phyloP scores from a whole-genome alignment of 1,140 invertebrate genomes.

The Heliconius melpomene region DNA sequence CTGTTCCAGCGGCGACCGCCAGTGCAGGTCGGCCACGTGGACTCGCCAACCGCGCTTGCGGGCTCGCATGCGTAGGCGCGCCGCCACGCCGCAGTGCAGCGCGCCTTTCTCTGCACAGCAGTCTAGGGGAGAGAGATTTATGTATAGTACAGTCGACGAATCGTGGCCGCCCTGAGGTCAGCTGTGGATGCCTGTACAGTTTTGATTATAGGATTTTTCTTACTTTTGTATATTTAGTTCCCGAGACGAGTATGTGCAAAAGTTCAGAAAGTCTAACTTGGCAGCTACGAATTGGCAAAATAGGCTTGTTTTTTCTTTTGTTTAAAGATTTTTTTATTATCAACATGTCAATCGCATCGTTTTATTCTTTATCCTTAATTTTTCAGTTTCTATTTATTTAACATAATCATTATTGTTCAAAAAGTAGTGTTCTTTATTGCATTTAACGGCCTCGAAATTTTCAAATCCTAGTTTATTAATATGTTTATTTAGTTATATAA shows the following conservation, averaged over 20 bases:
- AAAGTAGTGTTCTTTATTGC: background rate
- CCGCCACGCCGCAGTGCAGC: conserved; percentile 85
- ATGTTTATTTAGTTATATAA: background rate
- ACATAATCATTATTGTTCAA: too few species aligned
- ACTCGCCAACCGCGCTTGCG: conserved; percentile 85
- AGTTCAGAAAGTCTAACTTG: too few species aligned
- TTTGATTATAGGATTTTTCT: too few species aligned
- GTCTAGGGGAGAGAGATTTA: conserved; percentile 65
- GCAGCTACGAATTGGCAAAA: too few species aligned
- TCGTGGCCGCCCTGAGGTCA: too few species aligned
- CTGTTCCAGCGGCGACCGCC: conserved; percentile 85
- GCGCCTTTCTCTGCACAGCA: conserved; percentile 85
- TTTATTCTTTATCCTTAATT: background rate
- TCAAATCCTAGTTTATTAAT: background rate
- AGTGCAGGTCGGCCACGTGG: conserved; percentile 86
- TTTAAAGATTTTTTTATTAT: too few species aligned
- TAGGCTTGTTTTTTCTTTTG: too few species aligned
- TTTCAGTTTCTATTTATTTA: background rate
- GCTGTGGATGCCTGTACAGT: too few species aligned
- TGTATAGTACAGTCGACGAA: too few species aligned
- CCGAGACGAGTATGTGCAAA: too few species aligned
- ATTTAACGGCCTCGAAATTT: background rate
- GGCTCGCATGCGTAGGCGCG: conserved; percentile 82
- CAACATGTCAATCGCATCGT: too few species aligned
- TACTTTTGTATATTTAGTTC: too few species aligned